These are phyloP conservation scores for Morelia viridis DNA, from an alignment of 2,797 vertebrate species.

Conservation along the genomic window DNA sequence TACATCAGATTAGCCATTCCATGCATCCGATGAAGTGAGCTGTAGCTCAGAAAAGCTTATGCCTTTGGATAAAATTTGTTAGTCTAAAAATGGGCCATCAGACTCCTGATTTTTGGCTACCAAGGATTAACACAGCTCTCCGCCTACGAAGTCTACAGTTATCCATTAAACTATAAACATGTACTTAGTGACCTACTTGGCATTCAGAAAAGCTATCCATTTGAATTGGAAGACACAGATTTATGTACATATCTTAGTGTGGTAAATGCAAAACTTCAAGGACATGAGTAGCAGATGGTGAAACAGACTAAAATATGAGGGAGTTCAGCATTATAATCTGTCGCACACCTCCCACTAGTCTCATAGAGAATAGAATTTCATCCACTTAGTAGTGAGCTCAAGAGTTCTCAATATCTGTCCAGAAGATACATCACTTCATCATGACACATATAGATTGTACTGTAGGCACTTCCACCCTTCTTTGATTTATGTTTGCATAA, in stretches of 20 bases:
- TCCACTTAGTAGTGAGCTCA: background rate
- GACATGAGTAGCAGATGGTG: background rate
- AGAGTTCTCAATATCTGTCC: constrained; percentile 12
- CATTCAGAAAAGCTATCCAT: background rate
- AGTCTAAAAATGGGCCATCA: background rate
- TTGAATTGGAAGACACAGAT: background rate
- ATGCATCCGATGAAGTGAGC: background rate
- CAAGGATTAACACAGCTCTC: background rate
- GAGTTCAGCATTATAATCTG: background rate
- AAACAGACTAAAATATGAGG: background rate
- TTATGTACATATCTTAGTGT: background rate
- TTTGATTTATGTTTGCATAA: constrained; percentile 7
- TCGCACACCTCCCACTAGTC: background rate
- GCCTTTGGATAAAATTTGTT: background rate
- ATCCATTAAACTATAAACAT: background rate
- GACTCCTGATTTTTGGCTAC: background rate
- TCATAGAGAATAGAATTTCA: background rate
- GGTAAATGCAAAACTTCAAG: background rate
- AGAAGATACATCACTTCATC: background rate
- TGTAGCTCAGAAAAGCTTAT: background rate
- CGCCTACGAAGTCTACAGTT: background rate
- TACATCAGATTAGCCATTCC: background rate
- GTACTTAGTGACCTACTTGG: background rate
- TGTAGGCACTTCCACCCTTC: background rate
- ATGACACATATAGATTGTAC: constrained; percentile 1